Base-by-base conservation (phyloP, 1,140 invertebrate species). In the Drepana arcuata region DNA sequence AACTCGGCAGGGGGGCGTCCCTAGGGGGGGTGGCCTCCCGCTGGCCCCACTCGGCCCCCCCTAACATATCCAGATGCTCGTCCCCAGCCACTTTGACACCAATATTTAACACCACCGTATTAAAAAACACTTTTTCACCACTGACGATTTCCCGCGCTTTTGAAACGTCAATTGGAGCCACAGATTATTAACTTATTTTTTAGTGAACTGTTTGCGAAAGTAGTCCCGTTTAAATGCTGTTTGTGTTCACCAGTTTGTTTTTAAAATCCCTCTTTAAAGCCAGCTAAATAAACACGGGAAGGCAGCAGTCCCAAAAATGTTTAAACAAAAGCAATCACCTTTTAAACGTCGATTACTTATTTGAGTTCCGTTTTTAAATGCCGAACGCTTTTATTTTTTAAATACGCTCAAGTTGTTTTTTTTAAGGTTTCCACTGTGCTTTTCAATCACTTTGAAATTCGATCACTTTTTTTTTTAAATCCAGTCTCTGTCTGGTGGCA, bases 1-100 rank as follows among this genome's bases (percentile, higher is more conserved):
- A 98, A 54, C 94, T 95, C 25, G 95, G 95, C 65, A 98, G 87
- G 69, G 95, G 91, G 59, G 90, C 90, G 55, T 89, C 84, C 78
- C 83, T 68, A 43, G 79, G 73, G 58, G 77, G 80, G 53, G 86
- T 86, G 65, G 83, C 84, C 84, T 84, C 87, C 73, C 70, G 67
- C 67, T 77, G 70, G 36, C 70, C 75, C 67, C 73, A 82, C 51
- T 77, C 80, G 41, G 68, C 60, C 49, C 69, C 77, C 71, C 65
- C 71, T 72, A 79, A 49, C 72, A 79, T 79, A 62, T 73, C 74
- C 58, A 83, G 60, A 62, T 75, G 72, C 67, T 75, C 68, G 72
- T 77, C 70, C 30, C 71, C 75, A 39, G 69, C 71, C 74, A 78
- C 77, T 74, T 78, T 81, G 73, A 70, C 63, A 64, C 65, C 51